Evolutionary conservation across 2,888 invertebrate genomes (phyloP), one percentile per base, ranked within the genome.

Genomic region (Sesia bembeciformis): DNA sequence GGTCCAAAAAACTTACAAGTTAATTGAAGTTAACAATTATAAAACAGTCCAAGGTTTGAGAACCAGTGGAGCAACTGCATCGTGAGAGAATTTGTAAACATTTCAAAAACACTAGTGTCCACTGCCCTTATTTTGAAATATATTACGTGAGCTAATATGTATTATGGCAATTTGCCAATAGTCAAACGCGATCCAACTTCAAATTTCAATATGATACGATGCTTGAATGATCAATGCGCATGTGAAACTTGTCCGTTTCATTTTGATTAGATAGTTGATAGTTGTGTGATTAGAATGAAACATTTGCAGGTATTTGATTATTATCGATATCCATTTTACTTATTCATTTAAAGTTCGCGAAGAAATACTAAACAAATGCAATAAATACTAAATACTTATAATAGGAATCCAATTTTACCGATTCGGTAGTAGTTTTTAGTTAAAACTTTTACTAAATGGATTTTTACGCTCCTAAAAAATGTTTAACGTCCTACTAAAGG

Each of bases 11-110:
- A 23, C 46, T 7, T 50, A 39, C 50, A 8, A 50, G 4, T 50
- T 39, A 60, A 58, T 65, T 64, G 62, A 58, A 57, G 58, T 61
- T 63, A 62, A 68, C 67, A 74, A 78, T 78, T 77, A 76, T 66
- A 62, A 76, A 76, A 68, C 63, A 62, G 74, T 66, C 68, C 83
- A 83, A 84, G 84, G 84, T 74, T 74, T 67, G 64, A 61, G 65
- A 64, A 63, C 56, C 57, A 60, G 54, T 81, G 69, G 56, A 57
- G 75, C 69, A 78, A 78, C 60, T 60, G 61, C 65, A 63, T 70
- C 76, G 81, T 78, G 83, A 78, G 81, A 82, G 68, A 72, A 69
- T 75, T 77, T 66, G 61, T 64, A 65, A 70, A 63, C 62, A 60
- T 46, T 46, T 46, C 62, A 46, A 50, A 63, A 59, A 58, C 53